These are phyloP conservation scores for Leptopilina boulardi DNA, from an alignment of 1,140 invertebrate species.

Conservation along the genomic window DNA sequence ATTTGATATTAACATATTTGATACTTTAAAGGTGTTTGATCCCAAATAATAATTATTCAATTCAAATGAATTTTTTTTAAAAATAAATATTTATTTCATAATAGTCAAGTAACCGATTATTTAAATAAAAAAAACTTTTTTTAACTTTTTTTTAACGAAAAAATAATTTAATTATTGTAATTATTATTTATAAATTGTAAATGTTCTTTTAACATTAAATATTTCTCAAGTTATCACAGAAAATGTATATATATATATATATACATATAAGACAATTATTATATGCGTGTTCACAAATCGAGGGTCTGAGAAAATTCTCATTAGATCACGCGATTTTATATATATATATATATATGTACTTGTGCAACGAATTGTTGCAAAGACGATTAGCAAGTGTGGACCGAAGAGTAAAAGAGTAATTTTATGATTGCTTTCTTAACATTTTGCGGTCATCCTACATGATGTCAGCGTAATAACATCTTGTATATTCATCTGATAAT, in stretches of 20 bases:
- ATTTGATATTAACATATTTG: too few relatives aligned
- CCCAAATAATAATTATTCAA: too few relatives aligned
- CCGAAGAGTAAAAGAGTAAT: not conserved
- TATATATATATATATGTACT: too few relatives aligned
- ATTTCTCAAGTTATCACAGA: not conserved
- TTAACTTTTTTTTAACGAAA: not conserved
- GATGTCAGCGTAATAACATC: not conserved
- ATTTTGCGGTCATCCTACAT: not conserved
- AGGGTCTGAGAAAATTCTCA: constrained; percentile 59
- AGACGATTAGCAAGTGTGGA: constrained; percentile 35
- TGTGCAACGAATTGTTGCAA: constrained; percentile 39
- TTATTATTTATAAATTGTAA: not conserved
- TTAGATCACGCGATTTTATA: constrained; percentile 43
- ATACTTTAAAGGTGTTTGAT: too few relatives aligned
- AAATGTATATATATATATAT: not conserved
- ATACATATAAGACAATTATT: too few relatives aligned
- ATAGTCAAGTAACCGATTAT: too few relatives aligned
- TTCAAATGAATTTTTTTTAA: too few relatives aligned
- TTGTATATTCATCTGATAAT: not conserved
- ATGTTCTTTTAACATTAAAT: not conserved
- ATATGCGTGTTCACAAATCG: constrained; percentile 43
- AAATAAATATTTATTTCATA: too few relatives aligned
- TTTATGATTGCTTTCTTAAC: constrained; percentile 11
- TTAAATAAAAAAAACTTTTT: too few relatives aligned
- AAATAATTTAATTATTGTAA: not conserved